These are phyloP conservation scores for Setophaga kirtlandii DNA, from an alignment of 2,113 vertebrate species.

Conservation along the genomic window DNA sequence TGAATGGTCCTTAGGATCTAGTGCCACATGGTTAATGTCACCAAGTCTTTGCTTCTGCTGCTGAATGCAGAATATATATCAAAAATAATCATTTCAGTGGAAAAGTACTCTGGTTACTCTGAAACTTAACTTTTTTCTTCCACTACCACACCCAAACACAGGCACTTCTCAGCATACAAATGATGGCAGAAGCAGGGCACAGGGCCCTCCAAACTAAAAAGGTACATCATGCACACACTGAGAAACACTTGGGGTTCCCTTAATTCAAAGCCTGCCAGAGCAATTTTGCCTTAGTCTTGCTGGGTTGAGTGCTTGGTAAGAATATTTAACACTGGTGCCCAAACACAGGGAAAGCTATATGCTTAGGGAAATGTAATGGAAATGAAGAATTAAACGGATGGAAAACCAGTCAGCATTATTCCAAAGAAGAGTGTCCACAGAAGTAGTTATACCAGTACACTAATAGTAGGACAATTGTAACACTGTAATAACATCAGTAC, in stretches of 20 bases:
- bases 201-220: neutral
- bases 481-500: neutral
- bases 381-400: constrained; percentile 17
- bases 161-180: neutral
- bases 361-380: constrained; percentile 27
- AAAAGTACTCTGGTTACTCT: neutral
- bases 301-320: neutral
- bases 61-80: neutral
- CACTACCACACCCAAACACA: neutral
- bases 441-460: constrained; percentile 1
- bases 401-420: constrained; percentile 3
- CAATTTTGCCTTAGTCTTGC: neutral
- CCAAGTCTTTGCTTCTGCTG: neutral
- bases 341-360: neutral
- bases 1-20: neutral
- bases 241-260: neutral
- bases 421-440: neutral
- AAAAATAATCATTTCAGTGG: neutral
- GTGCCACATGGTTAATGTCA: neutral
- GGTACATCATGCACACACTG: no score
- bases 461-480: constrained; percentile 1
- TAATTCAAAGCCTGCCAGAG: neutral
- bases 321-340: neutral
- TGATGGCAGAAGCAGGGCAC: neutral
- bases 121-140: neutral